Conservation (phyloP, 2,797 vertebrate species). For the Notolabrus celidotus region DNA sequence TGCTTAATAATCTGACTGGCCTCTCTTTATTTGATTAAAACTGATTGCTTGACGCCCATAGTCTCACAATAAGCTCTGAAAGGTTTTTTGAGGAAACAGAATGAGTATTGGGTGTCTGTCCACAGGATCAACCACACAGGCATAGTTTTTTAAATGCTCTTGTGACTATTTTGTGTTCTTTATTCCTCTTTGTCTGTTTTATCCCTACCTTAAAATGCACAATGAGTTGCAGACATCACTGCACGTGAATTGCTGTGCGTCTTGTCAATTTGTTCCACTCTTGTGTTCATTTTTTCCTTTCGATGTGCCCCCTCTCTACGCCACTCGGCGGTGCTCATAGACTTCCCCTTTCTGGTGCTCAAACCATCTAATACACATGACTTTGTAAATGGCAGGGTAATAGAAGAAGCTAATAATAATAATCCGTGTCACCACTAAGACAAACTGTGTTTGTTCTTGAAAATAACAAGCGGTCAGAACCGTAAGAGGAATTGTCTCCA, state of each 20-base stretch:
- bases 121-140: slow-evolving; percentile 8
- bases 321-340: slow-evolving; percentile 87
- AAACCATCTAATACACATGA: slow-evolving; percentile 55
- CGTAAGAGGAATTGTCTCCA: slow-evolving; percentile 8
- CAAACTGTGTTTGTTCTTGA: slow-evolving; percentile 13
- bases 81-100: slow-evolving; percentile 10
- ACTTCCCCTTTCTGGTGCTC: slow-evolving; percentile 73
- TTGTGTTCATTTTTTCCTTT: slow-evolving; percentile 3
- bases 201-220: background rate
- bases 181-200: background rate
- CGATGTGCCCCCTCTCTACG: slow-evolving; percentile 77
- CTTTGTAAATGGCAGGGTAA: slow-evolving; percentile 35
- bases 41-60: slow-evolving; percentile 9
- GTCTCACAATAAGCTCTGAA: slow-evolving; percentile 6
- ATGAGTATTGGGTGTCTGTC: slow-evolving; percentile 26
- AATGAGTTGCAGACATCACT: background rate
- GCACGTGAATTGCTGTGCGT: slow-evolving; percentile 7
- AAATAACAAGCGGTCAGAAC: background rate
- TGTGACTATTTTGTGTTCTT: background rate
- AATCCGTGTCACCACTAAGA: slow-evolving; percentile 4
- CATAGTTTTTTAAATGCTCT: background rate
- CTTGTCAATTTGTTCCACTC: slow-evolving; percentile 25
- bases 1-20: slow-evolving; percentile 25
- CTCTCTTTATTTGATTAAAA: slow-evolving; percentile 39
- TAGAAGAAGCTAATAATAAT: slow-evolving; percentile 23